Evolutionary conservation across 2,888 invertebrate genomes (phyloP), one percentile per base, ranked within the genome.

Genomic region (Pinctada fucata): DNA sequence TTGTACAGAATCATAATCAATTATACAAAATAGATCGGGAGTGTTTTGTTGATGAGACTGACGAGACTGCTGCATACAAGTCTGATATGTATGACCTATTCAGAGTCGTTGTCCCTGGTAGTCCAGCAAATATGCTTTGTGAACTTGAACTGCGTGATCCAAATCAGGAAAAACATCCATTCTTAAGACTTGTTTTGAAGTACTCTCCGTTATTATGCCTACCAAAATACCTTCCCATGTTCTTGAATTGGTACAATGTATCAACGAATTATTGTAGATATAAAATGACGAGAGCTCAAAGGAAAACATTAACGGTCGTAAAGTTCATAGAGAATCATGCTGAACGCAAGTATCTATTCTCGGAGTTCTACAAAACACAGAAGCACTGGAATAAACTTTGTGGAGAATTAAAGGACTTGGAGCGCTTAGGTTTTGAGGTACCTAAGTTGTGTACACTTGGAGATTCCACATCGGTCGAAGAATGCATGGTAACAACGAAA

Each of bases 371-470:
- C 13, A 58, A 58, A 58, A 13, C 13, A 6, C 6, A 58, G 58
- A 13, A 58, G 6, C 58, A 58, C 58, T 58, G 58, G 58, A 58
- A 58, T 58, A 58, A 58, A 58, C 58, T 58, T 58, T 58, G 58
- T 58, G 58, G 13, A 10, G 58, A 58, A 58, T 13, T 58, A 13
- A 10, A 58, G 6, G 6, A 13, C 13, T 6, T 58, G 13, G 13
- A 58, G 58, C 6, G 13, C 6, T 13, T 58, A 13, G 58, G 58
- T 58, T 58, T 58, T 58, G 58, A 58, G 6, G 58, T 58, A 10
- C 58, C 58, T 13, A 13, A 58, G 13, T 13, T 58, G 8, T 58
- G 8, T 58, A 13, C 13, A 13, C 13, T 58, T 10, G 13, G 13
- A 13, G 58, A 58, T 6, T 58, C 58, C 58, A 10, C 58, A 6